Evolutionary conservation across 2,113 vertebrate genomes (phyloP), one percentile per base, ranked within the genome.

Genomic region (Beaufortia kweichowensis): DNA sequence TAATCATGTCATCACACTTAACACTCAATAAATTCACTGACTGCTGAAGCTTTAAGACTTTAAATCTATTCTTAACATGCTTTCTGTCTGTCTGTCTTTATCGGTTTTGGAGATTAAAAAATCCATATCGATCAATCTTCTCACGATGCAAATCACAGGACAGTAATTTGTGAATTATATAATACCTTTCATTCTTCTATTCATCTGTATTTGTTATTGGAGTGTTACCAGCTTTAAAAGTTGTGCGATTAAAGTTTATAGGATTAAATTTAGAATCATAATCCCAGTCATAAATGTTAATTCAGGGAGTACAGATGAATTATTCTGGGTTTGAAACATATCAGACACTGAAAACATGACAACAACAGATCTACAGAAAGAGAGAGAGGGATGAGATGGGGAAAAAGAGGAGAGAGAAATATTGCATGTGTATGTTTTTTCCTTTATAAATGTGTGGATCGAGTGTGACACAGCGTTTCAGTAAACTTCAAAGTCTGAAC

Each of bases 311-410:
- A 60, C 26, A 60, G 19, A 8, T 23, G 19, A n/a, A 64, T 43
- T 24, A 24, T 24, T 64, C 35, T 64, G 62, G 12, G 12, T 64
- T 64, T 64, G 35, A 64, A 24, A 21, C 62, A 28, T 23, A 29
- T 33, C 50, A 8, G 23, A 41, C 17, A 62, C 26, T 39, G 67
- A 75, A 78, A 82, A 33, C 62, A 76, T 43, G 43, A 79, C 68
- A 71, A 76, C 68, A 68, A 78, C 46, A 66, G 21, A 66, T 26
- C 11, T 19, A 33, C 17, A 66, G 59, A 72, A 35, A 26, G 11
- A 70, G 3, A 17, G 17, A 41, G 33, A 59, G 26, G 28, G n/a
- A 1, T 28, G 23, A 41, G 31, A 28, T 14, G 7, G 33, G 9
- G 19, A 35, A 23, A 19, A 15, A 23, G n/a, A 17, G 12, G 15